Evolutionary conservation across 2,888 invertebrate genomes (phyloP).

Genomic region (Julus scanicus): DNA sequence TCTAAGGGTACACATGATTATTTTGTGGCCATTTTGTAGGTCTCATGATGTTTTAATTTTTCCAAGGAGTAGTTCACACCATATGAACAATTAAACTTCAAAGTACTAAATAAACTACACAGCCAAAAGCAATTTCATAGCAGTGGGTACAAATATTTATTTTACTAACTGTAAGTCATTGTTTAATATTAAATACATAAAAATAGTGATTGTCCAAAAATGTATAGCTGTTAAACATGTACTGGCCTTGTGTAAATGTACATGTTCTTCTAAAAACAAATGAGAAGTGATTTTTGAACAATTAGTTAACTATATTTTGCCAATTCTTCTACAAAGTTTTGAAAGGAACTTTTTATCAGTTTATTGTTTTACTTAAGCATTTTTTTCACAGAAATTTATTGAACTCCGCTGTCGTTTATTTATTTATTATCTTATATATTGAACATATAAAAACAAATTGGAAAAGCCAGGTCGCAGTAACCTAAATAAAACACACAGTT

Average conservation of each 20-base stretch:
- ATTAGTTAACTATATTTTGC: no score
- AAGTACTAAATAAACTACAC: slow-evolving; percentile 62
- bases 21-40: not conserved
- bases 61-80: not conserved
- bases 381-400: not conserved
- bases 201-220: no score
- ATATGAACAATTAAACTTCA: slow-evolving; percentile 44
- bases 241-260: no score
- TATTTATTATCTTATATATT: not conserved
- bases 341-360: not conserved
- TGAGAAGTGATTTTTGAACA: no score
- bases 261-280: no score
- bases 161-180: slow-evolving; percentile 58
- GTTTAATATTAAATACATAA: no score
- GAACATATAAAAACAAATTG: not conserved
- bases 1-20: not conserved
- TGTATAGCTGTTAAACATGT: no score
- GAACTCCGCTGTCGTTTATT: not conserved
- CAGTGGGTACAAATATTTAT: slow-evolving; percentile 59
- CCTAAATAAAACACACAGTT: no score
- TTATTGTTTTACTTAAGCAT: not conserved
- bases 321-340: no score
- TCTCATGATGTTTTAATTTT: not conserved
- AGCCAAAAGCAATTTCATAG: slow-evolving; percentile 61
- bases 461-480: not conserved